These are phyloP conservation scores for Gavialis gangeticus DNA, from an alignment of 2,113 vertebrate species.

Conservation along the genomic window DNA sequence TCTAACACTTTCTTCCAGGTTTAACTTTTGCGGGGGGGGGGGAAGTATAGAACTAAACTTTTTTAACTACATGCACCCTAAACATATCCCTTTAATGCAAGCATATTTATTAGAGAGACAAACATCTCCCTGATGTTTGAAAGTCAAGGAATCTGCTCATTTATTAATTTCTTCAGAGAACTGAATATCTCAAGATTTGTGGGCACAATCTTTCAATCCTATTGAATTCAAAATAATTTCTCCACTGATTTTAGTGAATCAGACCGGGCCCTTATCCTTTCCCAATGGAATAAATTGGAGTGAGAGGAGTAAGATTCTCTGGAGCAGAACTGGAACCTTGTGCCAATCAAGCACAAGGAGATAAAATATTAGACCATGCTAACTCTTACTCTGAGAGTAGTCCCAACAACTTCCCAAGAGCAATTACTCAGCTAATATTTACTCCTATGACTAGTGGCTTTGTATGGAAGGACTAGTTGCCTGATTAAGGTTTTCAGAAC, in stretches of 20 bases:
- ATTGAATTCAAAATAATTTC: neutral
- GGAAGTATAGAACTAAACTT: neutral
- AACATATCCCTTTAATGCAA: neutral
- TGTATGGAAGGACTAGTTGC: neutral
- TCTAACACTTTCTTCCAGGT: neutral
- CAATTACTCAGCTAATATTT: neutral
- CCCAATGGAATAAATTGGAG: neutral
- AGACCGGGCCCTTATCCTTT: neutral
- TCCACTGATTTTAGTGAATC: rapidly evolving
- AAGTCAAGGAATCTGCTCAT: neutral
- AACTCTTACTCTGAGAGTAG: neutral
- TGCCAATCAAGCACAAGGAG: neutral
- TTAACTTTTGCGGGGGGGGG: neutral
- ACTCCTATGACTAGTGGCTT: neutral
- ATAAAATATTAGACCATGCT: neutral
- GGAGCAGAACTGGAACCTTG: neutral
- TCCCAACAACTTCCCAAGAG: neutral
- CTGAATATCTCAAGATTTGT: neutral
- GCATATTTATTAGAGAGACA: neutral
- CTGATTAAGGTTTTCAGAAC: neutral
- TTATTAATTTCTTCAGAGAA: neutral
- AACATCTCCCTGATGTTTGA: neutral
- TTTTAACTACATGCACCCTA: neutral
- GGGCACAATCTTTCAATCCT: neutral
- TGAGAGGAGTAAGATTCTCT: neutral